Evolutionary conservation across 2,888 invertebrate genomes (phyloP).

Genomic region (Omphaloscelis lunosa): DNA sequence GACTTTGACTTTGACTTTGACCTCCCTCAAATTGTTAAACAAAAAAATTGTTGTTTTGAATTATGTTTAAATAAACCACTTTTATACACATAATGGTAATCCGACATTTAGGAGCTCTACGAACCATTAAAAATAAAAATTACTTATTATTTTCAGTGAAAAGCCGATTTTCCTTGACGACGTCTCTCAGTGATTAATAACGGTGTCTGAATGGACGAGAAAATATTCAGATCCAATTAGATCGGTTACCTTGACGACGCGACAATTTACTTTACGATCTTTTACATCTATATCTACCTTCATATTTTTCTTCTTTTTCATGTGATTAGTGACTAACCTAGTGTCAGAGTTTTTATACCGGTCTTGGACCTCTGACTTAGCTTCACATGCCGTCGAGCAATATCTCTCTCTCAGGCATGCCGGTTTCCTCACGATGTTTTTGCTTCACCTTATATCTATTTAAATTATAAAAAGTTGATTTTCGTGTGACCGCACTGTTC

Average conservation of each 20-base stretch:
- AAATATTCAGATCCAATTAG: not conserved
- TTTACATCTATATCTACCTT: not conserved
- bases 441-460: no score
- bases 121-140: not conserved
- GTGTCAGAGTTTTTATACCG: no score
- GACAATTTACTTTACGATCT: not conserved
- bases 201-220: not conserved
- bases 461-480: no score
- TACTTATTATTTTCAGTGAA: not conserved
- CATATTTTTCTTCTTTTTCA: no score
- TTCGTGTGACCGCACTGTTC: no score
- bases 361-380: no score
- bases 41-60: not conserved
- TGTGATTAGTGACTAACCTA: no score
- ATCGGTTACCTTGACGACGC: not conserved
- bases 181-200: not conserved
- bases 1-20: no score
- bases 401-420: no score
- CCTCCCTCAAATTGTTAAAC: not conserved
- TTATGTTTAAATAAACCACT: constrained; percentile 1
- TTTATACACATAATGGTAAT: constrained; percentile 3
- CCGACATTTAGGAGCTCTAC: not conserved
- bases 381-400: no score
- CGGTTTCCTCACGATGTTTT: no score
- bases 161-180: not conserved